These are phyloP conservation scores for Lysandra bellargus DNA, from an alignment of 2,888 invertebrate species.

Conservation along the genomic window DNA sequence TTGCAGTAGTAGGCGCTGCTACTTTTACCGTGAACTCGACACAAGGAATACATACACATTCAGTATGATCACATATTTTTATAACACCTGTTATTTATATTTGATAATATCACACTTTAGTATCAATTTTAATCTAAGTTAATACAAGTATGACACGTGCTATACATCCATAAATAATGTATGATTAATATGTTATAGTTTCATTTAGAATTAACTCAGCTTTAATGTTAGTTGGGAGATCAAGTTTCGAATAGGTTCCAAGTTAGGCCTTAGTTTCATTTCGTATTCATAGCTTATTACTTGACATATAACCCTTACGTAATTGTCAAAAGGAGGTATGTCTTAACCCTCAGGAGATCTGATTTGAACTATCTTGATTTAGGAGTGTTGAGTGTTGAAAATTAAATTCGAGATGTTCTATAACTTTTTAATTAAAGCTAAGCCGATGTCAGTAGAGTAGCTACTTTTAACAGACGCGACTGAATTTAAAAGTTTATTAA, in stretches of 20 bases:
- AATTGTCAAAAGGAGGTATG: conserved; percentile 37
- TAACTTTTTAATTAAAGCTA: conserved; percentile 20
- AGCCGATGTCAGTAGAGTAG: too few relatives aligned
- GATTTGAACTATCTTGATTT: neutral
- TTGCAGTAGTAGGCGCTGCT: too few relatives aligned
- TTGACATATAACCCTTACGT: conserved; percentile 36
- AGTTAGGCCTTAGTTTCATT: conserved; percentile 41
- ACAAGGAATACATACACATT: too few relatives aligned
- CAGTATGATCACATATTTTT: too few relatives aligned
- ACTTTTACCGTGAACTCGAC: too few relatives aligned
- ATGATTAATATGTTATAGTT: neutral
- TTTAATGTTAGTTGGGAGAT: conserved; percentile 1
- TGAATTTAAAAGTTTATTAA: too few relatives aligned
- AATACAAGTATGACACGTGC: neutral
- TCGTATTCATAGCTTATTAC: conserved; percentile 40
- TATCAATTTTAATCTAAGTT: neutral
- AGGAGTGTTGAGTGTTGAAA: neutral
- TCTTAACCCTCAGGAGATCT: conserved; percentile 13
- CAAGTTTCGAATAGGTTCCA: conserved; percentile 26
- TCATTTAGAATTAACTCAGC: conserved; percentile 16
- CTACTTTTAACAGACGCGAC: too few relatives aligned
- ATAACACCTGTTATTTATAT: too few relatives aligned
- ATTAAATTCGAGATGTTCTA: conserved; percentile 35
- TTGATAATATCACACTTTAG: too few relatives aligned
- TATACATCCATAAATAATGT: neutral